Conservation (phyloP, 2,888 invertebrate genomes). For the Carabus problematicus region DNA sequence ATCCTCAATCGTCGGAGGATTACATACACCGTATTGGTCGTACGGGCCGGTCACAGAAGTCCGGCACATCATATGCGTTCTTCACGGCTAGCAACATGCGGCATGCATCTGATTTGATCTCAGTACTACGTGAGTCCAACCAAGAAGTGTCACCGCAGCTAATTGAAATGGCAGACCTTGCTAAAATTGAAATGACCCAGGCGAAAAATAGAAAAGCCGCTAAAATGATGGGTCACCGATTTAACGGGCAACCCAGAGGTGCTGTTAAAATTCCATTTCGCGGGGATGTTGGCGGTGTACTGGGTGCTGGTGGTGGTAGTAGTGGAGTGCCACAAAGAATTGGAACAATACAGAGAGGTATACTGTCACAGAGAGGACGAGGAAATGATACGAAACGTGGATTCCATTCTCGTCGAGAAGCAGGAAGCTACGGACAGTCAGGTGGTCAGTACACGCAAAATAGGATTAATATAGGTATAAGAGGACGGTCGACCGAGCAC, state of each 20-base stretch:
- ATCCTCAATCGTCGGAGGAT: constrained; percentile 78
- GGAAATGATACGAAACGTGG: constrained; percentile 24
- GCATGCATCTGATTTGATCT: constrained; percentile 71
- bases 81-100: constrained; percentile 71
- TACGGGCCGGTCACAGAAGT: constrained; percentile 73
- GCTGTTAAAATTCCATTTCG: constrained; percentile 14
- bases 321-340: constrained; percentile 2
- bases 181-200: constrained; percentile 31
- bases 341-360: background rate
- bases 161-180: constrained; percentile 37
- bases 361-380: constrained; percentile 6
- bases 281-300: constrained; percentile 5
- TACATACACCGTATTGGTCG: constrained; percentile 80
- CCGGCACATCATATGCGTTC: constrained; percentile 76
- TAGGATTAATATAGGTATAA: too few relatives aligned
- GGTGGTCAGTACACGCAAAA: background rate
- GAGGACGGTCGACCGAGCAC: background rate
- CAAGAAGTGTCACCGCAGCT: constrained; percentile 60
- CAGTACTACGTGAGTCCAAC: constrained; percentile 74
- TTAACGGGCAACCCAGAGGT: background rate
- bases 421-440: constrained; percentile 8
- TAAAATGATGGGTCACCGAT: constrained; percentile 5
- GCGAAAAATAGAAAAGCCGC: constrained; percentile 26
- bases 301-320: background rate
- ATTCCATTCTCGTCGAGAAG: constrained; percentile 13